Base-by-base conservation (phyloP, 2,797 vertebrate species). In the Danio albolineatus region DNA sequence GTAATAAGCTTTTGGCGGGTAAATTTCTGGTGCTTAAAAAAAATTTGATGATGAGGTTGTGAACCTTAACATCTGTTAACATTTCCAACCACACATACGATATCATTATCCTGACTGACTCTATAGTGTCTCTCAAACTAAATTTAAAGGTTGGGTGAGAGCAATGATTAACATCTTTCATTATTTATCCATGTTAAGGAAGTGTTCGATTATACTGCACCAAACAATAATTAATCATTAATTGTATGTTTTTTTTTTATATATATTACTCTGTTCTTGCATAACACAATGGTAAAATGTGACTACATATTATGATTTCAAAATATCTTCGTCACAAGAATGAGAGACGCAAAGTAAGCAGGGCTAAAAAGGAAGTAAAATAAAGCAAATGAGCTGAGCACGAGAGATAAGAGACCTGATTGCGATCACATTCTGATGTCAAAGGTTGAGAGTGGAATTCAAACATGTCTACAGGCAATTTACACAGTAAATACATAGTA, bases 11-110 rank as follows among this genome's bases (percentile, higher is more conserved):
- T 66, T 44, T 36, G 10, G 12, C n/a, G n/a, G n/a, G n/a, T n/a
- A n/a, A 65, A 54, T 44, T 4, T 16, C 49, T 76, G 21, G 17
- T 48, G 49, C 56, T 64, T 75, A 39, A 69, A 49, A 16, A 4
- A 17, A 6, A 56, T 48, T 17, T 21, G 0, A 74, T 38, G 17
- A n/a, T 54, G 48, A 64, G 48, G 43, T 67, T 59, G 12, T 3
- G 10, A n/a, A n/a, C n/a, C n/a, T n/a, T n/a, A n/a, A 2, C 46
- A 71, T 3, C 36, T 54, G 48, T 62, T 1, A 69, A 64, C 57
- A 76, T 73, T 53, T 21, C 13, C 28, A 65, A 38, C 6, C 7
- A 19, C 70, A 16, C 28, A 28, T 3, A 28, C 28, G 28, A 6
- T 17, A 14, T 28, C 48, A 39, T 51, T 57, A 76, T 19, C 38